A percentile compares a stretch with the other conserved stretches of the same genome.
These are phyloP conservation scores for Gymnogyps californianus DNA, from an alignment of 2,113 vertebrate species.

Conservation along the genomic window DNA sequence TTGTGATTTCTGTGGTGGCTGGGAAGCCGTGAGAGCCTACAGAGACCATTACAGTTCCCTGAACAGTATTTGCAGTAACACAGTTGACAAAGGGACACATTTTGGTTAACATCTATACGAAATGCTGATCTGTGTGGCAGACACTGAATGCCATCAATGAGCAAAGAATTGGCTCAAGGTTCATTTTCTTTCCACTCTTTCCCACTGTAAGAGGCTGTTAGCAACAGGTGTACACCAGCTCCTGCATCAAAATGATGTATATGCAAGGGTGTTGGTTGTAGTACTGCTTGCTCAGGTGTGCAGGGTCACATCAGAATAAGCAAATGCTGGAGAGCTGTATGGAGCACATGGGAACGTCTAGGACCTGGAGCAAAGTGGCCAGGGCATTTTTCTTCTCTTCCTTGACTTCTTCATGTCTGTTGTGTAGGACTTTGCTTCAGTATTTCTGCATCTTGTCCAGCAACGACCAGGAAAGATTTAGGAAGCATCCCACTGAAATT, in stretches of 20 bases:
- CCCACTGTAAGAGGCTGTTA: neutral
- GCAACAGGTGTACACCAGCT: neutral
- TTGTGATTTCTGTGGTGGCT: neutral
- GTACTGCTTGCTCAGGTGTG: neutral
- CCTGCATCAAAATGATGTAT: neutral
- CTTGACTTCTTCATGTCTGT: neutral
- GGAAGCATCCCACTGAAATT: neutral
- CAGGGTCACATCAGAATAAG: neutral
- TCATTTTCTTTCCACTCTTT: neutral
- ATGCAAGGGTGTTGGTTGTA: neutral
- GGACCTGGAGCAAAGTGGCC: neutral
- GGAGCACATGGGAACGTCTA: neutral
- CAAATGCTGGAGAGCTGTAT: neutral
- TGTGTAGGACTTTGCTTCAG: neutral
- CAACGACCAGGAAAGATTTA: neutral
- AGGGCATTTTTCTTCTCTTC: neutral
- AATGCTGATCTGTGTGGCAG: neutral
- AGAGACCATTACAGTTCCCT: neutral
- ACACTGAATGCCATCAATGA: neutral
- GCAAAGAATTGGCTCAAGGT: neutral
- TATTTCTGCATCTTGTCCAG: neutral
- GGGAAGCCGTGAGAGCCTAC: neutral
- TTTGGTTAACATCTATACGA: neutral
- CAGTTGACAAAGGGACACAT: rapidly evolving
- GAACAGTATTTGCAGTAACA: neutral